Conservation (phyloP, 37 sponge, comb jelly and placozoan species). For the Spongilla lacustris region DNA sequence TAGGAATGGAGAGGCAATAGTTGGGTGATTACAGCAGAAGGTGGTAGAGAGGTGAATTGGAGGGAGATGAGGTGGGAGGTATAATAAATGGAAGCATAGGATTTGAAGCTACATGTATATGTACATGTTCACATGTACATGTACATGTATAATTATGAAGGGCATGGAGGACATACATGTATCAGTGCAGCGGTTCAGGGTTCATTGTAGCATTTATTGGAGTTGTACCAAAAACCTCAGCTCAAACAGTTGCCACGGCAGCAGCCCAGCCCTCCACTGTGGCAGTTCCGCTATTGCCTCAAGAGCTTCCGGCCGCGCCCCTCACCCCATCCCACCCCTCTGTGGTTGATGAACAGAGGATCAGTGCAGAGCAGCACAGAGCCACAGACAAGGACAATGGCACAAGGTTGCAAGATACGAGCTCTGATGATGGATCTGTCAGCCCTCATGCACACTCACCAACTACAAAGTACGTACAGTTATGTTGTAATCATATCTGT, state of each 20-base stretch:
- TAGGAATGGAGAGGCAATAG: neutral
- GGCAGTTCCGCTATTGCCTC: neutral
- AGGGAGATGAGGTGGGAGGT: neutral
- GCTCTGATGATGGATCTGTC: neutral
- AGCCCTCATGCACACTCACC: neutral
- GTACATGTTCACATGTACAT: neutral
- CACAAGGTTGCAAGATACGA: neutral
- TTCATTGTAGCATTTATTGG: neutral
- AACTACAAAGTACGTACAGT: neutral
- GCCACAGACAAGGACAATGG: neutral
- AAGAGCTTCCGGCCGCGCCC: neutral
- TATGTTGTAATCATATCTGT: neutral
- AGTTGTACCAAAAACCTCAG: neutral
- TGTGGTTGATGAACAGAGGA: neutral
- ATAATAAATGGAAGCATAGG: neutral
- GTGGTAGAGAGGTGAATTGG: neutral
- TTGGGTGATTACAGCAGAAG: neutral
- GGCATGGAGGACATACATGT: too few relatives aligned
- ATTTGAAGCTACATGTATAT: too few relatives aligned
- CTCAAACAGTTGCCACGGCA: neutral
- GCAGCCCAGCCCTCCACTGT: neutral
- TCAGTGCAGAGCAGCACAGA: neutral
- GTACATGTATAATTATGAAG: too few relatives aligned
- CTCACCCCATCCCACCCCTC: neutral
- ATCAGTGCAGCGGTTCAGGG: neutral